Conservation (phyloP, 2,888 invertebrate genomes). For the Odiellus spinosus region DNA sequence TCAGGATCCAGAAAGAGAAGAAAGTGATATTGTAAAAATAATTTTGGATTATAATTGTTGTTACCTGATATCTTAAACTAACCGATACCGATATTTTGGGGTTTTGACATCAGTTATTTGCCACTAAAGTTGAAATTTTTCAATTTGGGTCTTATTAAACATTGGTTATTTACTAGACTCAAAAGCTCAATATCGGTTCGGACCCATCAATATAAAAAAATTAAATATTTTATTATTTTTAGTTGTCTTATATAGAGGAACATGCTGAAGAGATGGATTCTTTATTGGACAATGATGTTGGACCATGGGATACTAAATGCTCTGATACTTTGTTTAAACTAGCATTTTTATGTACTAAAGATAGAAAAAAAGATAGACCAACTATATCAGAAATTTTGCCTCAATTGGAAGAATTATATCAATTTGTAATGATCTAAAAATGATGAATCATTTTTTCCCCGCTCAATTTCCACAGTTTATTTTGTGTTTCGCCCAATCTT, state of each 20-base stretch:
- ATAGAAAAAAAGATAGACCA: conserved; percentile 41
- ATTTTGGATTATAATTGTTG: background rate
- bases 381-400: conserved; percentile 33
- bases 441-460: no score
- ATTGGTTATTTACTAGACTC: no score
- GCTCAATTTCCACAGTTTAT: no score
- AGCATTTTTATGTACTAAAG: conserved; percentile 39
- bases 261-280: conserved; percentile 36
- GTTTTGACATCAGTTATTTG: no score
- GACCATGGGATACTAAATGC: conserved; percentile 36
- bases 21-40: conserved; percentile 39
- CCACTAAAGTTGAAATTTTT: no score
- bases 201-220: no score
- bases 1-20: conserved; percentile 39
- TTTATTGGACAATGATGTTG: conserved; percentile 41
- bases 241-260: conserved; percentile 42
- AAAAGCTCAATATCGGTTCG: no score
- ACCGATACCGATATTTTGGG: no score
- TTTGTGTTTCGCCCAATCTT: no score
- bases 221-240: conserved; percentile 1
- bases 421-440: no score
- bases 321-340: conserved; percentile 39
- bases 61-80: no score
- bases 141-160: no score
- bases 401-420: conserved; percentile 11